Evolutionary conservation across 1,140 invertebrate genomes (phyloP), one percentile per base, ranked within the genome.

Genomic region (Batillaria attramentaria): DNA sequence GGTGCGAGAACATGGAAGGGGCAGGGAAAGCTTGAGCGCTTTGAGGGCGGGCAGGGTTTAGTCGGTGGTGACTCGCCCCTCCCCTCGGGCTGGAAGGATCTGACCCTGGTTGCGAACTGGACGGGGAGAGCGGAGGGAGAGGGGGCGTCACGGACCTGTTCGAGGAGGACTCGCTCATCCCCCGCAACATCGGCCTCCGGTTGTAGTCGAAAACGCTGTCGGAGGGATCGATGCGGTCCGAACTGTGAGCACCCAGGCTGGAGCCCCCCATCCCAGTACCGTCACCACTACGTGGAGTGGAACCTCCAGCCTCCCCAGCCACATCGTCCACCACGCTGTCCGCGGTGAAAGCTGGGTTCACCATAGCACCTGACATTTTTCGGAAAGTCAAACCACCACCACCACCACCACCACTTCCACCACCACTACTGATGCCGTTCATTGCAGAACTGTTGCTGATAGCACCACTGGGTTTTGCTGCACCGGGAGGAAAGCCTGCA

Each of bases 131-230:
- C 8, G 85, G 83, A 28, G 83, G 84, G 37, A 85, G 80, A 37
- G 85, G 84, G 24, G 86, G 84, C 6, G 84, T 86, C n/a, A 84
- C 81, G 33, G 84, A 85, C 3, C 79, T 37, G 35, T 79, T 81
- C 16, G 82, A 85, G 18, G 82, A 79, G 46, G 82, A 83, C 79
- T 70, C 80, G 81, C 33, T 72, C 35, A 69, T 66, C 50, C 66
- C 41, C 62, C 18, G 60, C 62, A 69, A 70, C 50, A 72, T 33
- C 62, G 24, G 60, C 62, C 72, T 33, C 73, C 77, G 20, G 54
- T 62, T 57, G 79, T 78, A 80, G 69, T 81, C 66, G 77, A 83
- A 76, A n/a, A 78, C 50, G 39, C 74, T 74, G 74, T 80, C 79
- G 20, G 42, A 18, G 33, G 43, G 68, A 1, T 72, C 20, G 3